Conservation (phyloP, 2,113 vertebrate species). For the Tragulus kanchil region DNA sequence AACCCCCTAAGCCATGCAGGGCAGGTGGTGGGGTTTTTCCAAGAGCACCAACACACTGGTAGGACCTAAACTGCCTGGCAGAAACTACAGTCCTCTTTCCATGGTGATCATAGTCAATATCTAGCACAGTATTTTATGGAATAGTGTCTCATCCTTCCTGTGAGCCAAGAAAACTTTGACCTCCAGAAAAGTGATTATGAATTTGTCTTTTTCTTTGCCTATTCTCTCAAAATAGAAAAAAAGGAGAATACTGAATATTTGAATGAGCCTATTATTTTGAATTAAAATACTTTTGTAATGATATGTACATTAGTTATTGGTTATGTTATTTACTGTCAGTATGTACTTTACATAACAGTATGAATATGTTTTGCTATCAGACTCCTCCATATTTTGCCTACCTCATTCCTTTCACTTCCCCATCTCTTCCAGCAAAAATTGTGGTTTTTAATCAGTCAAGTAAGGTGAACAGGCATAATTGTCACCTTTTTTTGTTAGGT, state of each 20-base stretch:
- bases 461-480: conserved; percentile 15
- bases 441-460: conserved; percentile 41
- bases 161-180: background rate
- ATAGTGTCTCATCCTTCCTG: background rate
- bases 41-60: background rate
- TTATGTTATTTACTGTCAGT: conserved; percentile 15
- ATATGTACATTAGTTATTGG: background rate
- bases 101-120: background rate
- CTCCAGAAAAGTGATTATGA: conserved; percentile 9
- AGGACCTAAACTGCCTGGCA: background rate
- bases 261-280: background rate
- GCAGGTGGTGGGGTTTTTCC: background rate
- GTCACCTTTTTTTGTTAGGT: conserved; percentile 22
- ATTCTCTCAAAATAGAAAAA: conserved; percentile 45
- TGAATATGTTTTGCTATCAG: conserved; percentile 50
- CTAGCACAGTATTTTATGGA: background rate
- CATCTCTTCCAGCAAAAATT: background rate
- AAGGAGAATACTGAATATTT: background rate
- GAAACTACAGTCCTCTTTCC: background rate
- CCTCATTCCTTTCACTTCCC: background rate
- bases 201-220: background rate
- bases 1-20: background rate
- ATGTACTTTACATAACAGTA: background rate
- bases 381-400: background rate
- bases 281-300: conserved; percentile 17